These are phyloP conservation scores for Dipodomys merriami DNA, from an alignment of 2,113 vertebrate species.

Conservation along the genomic window DNA sequence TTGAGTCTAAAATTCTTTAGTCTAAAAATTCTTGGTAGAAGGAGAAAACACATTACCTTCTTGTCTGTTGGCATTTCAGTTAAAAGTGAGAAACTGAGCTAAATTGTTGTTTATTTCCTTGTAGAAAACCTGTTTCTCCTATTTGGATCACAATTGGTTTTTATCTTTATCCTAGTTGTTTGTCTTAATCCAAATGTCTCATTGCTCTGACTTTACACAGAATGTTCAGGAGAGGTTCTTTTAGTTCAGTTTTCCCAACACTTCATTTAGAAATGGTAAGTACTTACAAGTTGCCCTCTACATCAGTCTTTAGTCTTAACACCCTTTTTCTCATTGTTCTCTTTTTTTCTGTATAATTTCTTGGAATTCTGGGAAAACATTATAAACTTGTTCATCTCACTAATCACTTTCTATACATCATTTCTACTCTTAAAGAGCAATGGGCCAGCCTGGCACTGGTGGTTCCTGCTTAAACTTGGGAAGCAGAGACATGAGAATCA, in stretches of 20 bases:
- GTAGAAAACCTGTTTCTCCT: constrained; percentile 65
- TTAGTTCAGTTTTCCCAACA: not conserved
- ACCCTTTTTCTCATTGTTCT: not conserved
- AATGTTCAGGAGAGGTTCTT: constrained; percentile 27
- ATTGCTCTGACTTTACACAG: constrained; percentile 26
- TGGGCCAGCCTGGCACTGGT: too few species aligned
- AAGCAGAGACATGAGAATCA: too few species aligned
- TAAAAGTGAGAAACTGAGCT: constrained; percentile 61
- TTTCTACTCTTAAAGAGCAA: not conserved
- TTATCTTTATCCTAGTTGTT: constrained; percentile 69
- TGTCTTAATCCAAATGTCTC: constrained; percentile 60
- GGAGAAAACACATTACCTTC: constrained; percentile 34
- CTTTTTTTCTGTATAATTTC: not conserved
- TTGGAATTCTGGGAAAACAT: not conserved
- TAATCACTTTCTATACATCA: not conserved
- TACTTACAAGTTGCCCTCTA: not conserved
- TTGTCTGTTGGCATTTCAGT: constrained; percentile 61
- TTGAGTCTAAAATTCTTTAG: constrained; percentile 16
- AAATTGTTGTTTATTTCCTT: constrained; percentile 70
- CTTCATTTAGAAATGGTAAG: constrained; percentile 32
- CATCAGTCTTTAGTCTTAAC: not conserved
- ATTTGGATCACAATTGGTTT: constrained; percentile 58
- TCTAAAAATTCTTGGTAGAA: not conserved
- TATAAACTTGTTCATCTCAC: not conserved
- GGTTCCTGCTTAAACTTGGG: too few species aligned